A percentile compares a stretch with the other conserved stretches of the same genome.
Conservation (phyloP, 2,888 invertebrate species). For the Leptinotarsa haldemani region DNA sequence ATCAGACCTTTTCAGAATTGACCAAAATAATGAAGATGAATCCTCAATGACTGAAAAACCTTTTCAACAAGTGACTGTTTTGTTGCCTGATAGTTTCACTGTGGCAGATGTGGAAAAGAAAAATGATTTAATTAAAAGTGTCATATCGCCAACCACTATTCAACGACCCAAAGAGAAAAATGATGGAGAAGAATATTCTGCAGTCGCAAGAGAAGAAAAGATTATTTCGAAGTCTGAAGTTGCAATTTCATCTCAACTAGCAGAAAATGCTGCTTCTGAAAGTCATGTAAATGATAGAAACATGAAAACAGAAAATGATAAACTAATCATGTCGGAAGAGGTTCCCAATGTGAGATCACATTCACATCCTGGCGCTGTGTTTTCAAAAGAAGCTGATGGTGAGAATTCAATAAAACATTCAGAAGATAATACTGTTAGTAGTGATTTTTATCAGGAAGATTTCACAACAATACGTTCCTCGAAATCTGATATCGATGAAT, state of each 20-base stretch:
- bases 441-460: neutral
- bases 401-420: neutral
- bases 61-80: conserved; percentile 25
- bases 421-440: neutral
- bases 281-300: no score
- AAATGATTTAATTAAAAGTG: neutral
- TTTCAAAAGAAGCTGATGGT: neutral
- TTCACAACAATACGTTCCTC: neutral
- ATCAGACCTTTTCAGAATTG: conserved; percentile 27
- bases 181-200: neutral
- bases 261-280: no score
- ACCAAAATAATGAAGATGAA: neutral
- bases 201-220: neutral
- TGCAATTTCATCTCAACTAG: no score
- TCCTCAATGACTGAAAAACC: neutral
- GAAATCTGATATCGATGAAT: no score
- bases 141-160: neutral
- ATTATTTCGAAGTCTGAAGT: neutral
- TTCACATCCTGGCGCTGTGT: no score
- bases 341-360: no score
- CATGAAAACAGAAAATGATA: no score
- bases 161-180: neutral
- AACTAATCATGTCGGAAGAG: no score
- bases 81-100: conserved; percentile 30
- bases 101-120: neutral